Evolutionary conservation across 2,888 invertebrate species (phyloP), one percentile per base, ranked within the genome.

Genomic region (Ormyrus thymus): DNA sequence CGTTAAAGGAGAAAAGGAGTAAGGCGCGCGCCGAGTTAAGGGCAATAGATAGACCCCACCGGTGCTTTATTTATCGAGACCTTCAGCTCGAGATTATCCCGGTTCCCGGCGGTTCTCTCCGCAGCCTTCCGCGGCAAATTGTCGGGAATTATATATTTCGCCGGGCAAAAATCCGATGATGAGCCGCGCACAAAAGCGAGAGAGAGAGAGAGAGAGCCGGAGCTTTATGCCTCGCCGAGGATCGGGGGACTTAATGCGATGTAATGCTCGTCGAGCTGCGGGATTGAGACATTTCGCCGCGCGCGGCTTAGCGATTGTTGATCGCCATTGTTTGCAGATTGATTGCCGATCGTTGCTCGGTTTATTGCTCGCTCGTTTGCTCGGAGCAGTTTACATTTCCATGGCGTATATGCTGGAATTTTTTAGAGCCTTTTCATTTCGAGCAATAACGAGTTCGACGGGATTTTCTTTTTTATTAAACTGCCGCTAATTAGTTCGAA

Each of bases 51-150:
- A 64, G 80, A 58, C 53, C 10, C 59, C 55, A 58, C 51, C 66
- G 73, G 66, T 70, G 77, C 74, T 80, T 84, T 83, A 83, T 84
- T 83, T 83, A 83, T 83, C 79, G 84, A 72, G 56, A 83, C 82
- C 82, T 82, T 79, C 82, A 81, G 76, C 78, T 75, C 81, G 82
- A 82, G 82, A 83, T 82, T 82, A 83, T 77, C 75, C 68, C 64
- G 78, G 59, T 79, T 76, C 76, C 64, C 50, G 45, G 48, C n/a
- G 15, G 13, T 70, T 50, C 62, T 62, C 55, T 48, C 7, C 43
- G 45, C 55, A 29, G 29, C 29, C 29, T 11, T 15, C 13, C 48
- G 48, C 64, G 48, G 50, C 50, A 70, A 69, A 62, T 62, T 56
- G 56, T 70, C 64, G 43, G 9, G 68, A 70, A 76, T 70, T 76